These are phyloP conservation scores for Nasonia longicornis DNA, from an alignment of 1,140 invertebrate species.

Conservation along the genomic window DNA sequence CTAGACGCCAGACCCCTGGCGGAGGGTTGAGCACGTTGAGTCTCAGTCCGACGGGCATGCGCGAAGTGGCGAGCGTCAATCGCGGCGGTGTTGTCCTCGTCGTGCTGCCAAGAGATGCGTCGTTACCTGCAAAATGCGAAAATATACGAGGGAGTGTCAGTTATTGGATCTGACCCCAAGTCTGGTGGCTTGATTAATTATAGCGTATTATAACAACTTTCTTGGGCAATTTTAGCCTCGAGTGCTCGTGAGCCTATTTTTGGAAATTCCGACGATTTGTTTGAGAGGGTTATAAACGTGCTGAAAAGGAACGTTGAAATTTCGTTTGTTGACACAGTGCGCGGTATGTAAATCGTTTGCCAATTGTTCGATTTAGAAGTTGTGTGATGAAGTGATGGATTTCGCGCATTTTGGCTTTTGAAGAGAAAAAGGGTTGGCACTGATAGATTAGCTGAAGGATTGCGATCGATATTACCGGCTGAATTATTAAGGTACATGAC, in stretches of 20 bases:
- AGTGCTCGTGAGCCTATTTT: neutral
- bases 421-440: no score
- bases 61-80: conserved; percentile 46
- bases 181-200: neutral
- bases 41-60: conserved; percentile 49
- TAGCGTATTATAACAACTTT: neutral
- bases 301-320: neutral
- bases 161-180: neutral
- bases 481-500: neutral
- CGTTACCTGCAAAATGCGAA: neutral
- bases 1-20: conserved; percentile 53
- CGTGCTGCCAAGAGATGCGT: neutral
- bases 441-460: neutral
- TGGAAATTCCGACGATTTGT: neutral
- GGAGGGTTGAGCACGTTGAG: conserved; percentile 55
- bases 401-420: no score
- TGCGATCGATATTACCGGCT: neutral
- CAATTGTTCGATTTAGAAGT: neutral
- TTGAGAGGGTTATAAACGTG: neutral
- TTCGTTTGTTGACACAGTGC: neutral
- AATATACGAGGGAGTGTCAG: neutral
- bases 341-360: neutral
- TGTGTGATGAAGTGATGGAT: neutral
- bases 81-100: conserved; percentile 32
- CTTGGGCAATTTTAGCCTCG: neutral